A percentile compares a stretch with the other conserved stretches of the same genome.
Conservation (phyloP, 1,140 invertebrate species). For the Centruroides vittatus region DNA sequence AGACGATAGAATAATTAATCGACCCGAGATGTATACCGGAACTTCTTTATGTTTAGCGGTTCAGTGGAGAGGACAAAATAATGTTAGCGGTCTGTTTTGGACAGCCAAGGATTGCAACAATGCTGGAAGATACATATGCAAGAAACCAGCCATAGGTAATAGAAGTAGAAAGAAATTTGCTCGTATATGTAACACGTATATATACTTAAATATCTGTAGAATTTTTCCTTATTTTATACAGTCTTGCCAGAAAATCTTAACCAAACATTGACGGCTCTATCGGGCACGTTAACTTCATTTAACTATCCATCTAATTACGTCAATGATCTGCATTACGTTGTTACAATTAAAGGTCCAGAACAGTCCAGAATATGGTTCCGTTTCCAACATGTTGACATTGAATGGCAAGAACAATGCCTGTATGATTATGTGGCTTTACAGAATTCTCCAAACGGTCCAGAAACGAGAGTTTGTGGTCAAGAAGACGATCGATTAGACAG, state of each 20-base stretch:
- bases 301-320: conserved; percentile 37
- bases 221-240: conserved; percentile 1
- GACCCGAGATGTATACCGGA: too few species aligned
- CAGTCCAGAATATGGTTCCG: conserved; percentile 45
- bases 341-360: conserved; percentile 41
- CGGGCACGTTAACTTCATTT: conserved; percentile 11
- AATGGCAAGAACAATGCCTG: conserved; percentile 53
- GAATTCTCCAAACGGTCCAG: conserved; percentile 16
- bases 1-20: neutral
- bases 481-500: conserved; percentile 1
- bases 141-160: conserved; percentile 29
- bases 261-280: conserved; percentile 2
- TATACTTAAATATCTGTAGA: neutral
- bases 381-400: conserved; percentile 49
- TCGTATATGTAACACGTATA: too few species aligned
- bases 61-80: conserved; percentile 11
- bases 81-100: conserved; percentile 17
- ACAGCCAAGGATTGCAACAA: conserved; percentile 22
- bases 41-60: conserved; percentile 14
- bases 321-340: conserved; percentile 48
- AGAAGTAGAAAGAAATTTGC: too few species aligned
- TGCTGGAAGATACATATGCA: conserved; percentile 43
- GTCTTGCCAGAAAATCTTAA: conserved; percentile 10
- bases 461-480: conserved; percentile 20
- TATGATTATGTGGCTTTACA: conserved; percentile 54